A percentile compares a stretch with the other conserved stretches of the same genome.
These are phyloP conservation scores for Sarotherodon lohbergeri DNA, from an alignment of 2,113 vertebrate species.

Conservation along the genomic window DNA sequence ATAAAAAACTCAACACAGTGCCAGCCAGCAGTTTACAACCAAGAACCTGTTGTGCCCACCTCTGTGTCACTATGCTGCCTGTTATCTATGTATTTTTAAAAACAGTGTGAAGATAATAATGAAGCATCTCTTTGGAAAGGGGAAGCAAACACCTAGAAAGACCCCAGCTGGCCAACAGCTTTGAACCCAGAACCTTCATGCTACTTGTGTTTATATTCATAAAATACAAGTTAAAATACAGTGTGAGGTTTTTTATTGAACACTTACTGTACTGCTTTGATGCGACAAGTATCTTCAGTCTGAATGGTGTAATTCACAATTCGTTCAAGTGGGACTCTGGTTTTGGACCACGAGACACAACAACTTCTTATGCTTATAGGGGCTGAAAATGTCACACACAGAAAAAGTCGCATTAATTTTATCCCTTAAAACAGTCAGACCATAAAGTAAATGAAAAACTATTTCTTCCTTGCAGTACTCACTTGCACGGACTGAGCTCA, in stretches of 20 bases:
- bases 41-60: neutral
- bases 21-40: neutral
- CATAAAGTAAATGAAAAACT: neutral
- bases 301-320: slow-evolving; percentile 45
- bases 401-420: neutral
- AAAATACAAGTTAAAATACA: neutral
- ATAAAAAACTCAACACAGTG: neutral
- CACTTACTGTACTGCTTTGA: neutral
- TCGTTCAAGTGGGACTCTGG: accelerated
- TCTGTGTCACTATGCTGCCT: neutral
- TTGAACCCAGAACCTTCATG: neutral
- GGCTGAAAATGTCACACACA: neutral
- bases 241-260: neutral
- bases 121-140: neutral
- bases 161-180: neutral
- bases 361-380: neutral
- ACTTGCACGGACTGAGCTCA: slow-evolving; percentile 1
- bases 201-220: neutral
- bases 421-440: accelerated
- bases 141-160: too few species aligned
- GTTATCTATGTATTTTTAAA: neutral
- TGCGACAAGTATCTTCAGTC: neutral
- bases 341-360: accelerated
- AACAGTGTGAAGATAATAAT: neutral
- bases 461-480: neutral